Conservation (phyloP, 64 coral and sea anemone genomes). For the Pocillopora verrucosa region DNA sequence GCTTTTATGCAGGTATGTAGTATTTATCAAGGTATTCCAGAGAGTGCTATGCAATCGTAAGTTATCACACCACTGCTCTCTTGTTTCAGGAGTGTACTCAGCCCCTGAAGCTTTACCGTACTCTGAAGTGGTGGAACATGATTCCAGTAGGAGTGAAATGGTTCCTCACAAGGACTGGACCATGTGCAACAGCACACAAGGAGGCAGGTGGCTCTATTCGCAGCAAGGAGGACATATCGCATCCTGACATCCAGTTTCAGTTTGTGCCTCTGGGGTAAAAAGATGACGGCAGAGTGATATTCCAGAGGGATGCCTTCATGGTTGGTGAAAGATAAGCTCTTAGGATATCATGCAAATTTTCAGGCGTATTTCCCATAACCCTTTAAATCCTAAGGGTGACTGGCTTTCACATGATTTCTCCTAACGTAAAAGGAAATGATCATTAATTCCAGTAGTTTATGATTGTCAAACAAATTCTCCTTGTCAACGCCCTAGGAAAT, state of each 20-base stretch:
- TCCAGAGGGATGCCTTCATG: slow-evolving; percentile 74
- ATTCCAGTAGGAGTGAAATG: slow-evolving; percentile 76
- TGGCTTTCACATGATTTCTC: too few relatives aligned
- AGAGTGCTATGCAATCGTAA: not conserved
- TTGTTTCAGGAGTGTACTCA: slow-evolving; percentile 80
- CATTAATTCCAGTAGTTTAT: too few relatives aligned
- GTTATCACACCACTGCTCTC: not conserved
- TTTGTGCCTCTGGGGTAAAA: slow-evolving; percentile 76
- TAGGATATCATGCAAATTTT: too few relatives aligned
- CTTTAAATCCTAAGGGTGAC: too few relatives aligned
- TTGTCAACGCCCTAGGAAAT: too few relatives aligned
- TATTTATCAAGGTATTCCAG: not conserved
- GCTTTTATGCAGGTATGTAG: slow-evolving; percentile 71
- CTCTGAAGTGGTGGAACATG: slow-evolving; percentile 93
- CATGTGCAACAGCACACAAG: slow-evolving; percentile 67
- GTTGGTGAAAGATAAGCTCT: slow-evolving; percentile 3
- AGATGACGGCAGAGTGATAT: slow-evolving; percentile 62
- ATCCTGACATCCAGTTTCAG: slow-evolving; percentile 74
- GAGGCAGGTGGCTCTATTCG: slow-evolving; percentile 77
- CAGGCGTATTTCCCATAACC: too few relatives aligned
- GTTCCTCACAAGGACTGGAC: slow-evolving; percentile 64
- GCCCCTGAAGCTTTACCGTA: slow-evolving; percentile 78
- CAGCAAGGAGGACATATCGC: slow-evolving; percentile 41
- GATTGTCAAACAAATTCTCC: too few relatives aligned
- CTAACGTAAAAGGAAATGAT: too few relatives aligned